Conservation (phyloP, 1,140 invertebrate species). For the Ooceraea biroi region DNA sequence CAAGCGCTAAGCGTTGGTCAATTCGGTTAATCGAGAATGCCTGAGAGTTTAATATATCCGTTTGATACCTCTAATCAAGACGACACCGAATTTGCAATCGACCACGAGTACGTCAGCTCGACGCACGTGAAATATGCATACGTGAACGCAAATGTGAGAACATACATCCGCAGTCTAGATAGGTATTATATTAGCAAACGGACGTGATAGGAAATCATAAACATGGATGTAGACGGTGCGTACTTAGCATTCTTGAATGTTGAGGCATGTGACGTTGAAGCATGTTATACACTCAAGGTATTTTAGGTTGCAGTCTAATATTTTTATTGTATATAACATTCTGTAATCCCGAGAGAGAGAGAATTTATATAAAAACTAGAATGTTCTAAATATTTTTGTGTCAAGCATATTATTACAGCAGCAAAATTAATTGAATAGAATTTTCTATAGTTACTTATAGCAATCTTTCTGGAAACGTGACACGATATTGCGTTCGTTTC, state of each 20-base stretch:
- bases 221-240: neutral
- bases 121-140: conserved; percentile 33
- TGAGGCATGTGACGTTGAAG: too few species aligned
- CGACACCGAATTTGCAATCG: conserved; percentile 31
- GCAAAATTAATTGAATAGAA: too few species aligned
- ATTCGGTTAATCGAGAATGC: conserved; percentile 21
- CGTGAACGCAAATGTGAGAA: conserved; percentile 34
- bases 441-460: too few species aligned
- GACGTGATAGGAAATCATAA: conserved; percentile 27
- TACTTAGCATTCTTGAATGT: neutral
- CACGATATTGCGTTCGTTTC: neutral
- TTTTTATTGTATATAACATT: neutral
- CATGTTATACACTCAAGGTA: neutral
- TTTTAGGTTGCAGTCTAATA: neutral
- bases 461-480: neutral
- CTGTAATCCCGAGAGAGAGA: neutral
- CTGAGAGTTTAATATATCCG: conserved; percentile 18
- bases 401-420: too few species aligned
- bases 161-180: neutral
- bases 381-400: neutral
- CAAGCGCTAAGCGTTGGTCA: conserved; percentile 1
- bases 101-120: neutral
- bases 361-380: neutral
- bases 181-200: conserved; percentile 13
- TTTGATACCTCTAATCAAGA: conserved; percentile 36